phyloP scores from a whole-genome alignment of 1,140 invertebrate species.

The Bombus consobrinus region DNA sequence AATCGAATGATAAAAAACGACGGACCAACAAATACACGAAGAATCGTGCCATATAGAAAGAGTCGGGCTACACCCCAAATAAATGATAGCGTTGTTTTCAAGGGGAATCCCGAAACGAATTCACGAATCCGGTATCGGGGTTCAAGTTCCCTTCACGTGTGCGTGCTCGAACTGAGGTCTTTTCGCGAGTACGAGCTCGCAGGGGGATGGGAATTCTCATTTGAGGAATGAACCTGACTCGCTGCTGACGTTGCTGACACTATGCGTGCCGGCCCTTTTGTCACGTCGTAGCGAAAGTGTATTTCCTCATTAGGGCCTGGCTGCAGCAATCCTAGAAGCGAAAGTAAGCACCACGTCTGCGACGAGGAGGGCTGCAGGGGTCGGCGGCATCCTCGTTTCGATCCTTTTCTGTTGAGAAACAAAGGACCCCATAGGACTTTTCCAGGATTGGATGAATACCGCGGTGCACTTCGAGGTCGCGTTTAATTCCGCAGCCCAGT shows the following conservation, averaged over 20 bases:
- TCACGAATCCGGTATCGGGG: slow-evolving; percentile 19
- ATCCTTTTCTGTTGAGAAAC: slow-evolving; percentile 36
- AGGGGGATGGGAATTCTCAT: slow-evolving; percentile 62
- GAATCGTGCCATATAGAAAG: not conserved
- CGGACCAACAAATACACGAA: too few species aligned
- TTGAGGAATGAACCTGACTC: slow-evolving; percentile 69
- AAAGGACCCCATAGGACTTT: slow-evolving; percentile 31
- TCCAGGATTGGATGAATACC: slow-evolving; percentile 51
- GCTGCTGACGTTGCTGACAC: slow-evolving; percentile 61
- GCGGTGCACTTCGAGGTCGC: slow-evolving; percentile 1
- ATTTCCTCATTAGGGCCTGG: slow-evolving; percentile 63
- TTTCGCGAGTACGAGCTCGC: slow-evolving; percentile 18
- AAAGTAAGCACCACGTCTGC: slow-evolving; percentile 35
- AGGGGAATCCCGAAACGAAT: slow-evolving; percentile 34
- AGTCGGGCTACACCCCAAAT: not conserved
- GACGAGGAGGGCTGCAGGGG: not conserved
- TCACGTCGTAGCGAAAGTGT: slow-evolving; percentile 66
- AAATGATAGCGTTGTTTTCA: not conserved
- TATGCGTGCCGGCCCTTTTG: slow-evolving; percentile 55
- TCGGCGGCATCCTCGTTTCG: slow-evolving; percentile 19
- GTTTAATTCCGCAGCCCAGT: slow-evolving; percentile 40
- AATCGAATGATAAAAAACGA: not conserved
- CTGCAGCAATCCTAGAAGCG: slow-evolving; percentile 50
- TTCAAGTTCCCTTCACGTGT: slow-evolving; percentile 28
- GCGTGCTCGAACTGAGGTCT: slow-evolving; percentile 46